Evolutionary conservation across 2,797 vertebrate genomes (phyloP), one percentile per base, ranked within the genome.

Genomic region (Microctenopoma steveboyesi): DNA sequence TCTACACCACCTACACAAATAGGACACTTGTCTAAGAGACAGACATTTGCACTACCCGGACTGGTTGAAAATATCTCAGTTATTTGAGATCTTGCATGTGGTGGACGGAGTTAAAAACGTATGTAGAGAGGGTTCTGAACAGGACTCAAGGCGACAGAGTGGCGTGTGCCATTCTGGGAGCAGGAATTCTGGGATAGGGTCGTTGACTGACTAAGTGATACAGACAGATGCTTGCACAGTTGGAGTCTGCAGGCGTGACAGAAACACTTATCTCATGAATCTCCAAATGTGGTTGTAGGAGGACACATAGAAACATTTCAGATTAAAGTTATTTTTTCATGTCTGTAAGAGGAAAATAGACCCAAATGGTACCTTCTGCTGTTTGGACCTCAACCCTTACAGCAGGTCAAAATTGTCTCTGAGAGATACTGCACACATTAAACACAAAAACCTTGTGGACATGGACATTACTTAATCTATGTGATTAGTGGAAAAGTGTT

Each of bases 141-240:
- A 52, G 79, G 62, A 70, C 74, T 66, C n/a, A 27, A 65, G 89
- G 91, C 91, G 92, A 92, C 92, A 91, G 58, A 4, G 75, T 63
- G 92, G 90, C 90, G 85, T 81, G 80, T 49, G 88, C 92, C 92
- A 92, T 93, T 93, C 91, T 92, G 84, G 90, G 92, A 91, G 71
- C 70, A 74, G 83, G 86, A 90, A 91, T 87, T 91, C 77, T 88
- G 69, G 80, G 75, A 80, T 83, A 51, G 67, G n/a, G 45, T 62
- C 45, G 62, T 81, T 71, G 77, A 86, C 57, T 80, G 57, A 76
- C 74, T 62, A 81, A 74, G 82, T 60, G 76, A 78, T 64, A 51
- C 15, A 78, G 70, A 74, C 78, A 81, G 75, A 88, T 81, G 84
- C 81, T 68, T 8, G 35, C 61, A 65, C 80, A 71, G 80, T 65